Evolutionary conservation across 1,140 invertebrate genomes (phyloP).

Genomic region (Helicoverpa zea): DNA sequence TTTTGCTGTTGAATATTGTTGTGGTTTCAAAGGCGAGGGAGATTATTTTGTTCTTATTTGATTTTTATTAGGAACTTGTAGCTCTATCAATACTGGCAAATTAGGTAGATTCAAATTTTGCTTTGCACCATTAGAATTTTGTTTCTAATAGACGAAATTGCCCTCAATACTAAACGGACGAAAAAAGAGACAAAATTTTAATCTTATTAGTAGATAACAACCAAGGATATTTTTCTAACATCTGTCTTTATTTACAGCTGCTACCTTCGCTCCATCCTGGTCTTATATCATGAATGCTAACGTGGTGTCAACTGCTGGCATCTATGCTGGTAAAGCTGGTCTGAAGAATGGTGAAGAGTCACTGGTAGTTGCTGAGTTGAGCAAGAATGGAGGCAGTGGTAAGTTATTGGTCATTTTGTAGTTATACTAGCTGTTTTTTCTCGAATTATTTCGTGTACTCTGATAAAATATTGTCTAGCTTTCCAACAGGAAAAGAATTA

Average conservation of each 20-base stretch:
- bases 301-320: conserved; percentile 14
- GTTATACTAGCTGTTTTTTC: too few relatives aligned
- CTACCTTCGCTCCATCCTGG: conserved; percentile 18
- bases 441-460: too few relatives aligned
- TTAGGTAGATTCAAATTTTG: too few relatives aligned
- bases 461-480: too few relatives aligned
- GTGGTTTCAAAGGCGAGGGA: neutral
- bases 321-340: neutral
- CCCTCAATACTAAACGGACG: too few relatives aligned
- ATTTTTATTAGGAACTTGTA: too few relatives aligned
- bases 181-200: too few relatives aligned
- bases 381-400: conserved; percentile 24
- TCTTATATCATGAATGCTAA: conserved; percentile 27
- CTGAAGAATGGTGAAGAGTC: conserved; percentile 4
- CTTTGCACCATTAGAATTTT: too few relatives aligned
- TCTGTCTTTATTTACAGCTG: conserved; percentile 3
- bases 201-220: too few relatives aligned
- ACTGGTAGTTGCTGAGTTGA: conserved; percentile 10
- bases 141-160: too few relatives aligned
- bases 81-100: too few relatives aligned
- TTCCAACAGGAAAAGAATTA: too few relatives aligned
- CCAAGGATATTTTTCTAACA: neutral
- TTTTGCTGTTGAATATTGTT: neutral
- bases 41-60: neutral
- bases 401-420: neutral